Base-by-base conservation (phyloP, 2,797 vertebrate species). In the Nannoperca australis region DNA sequence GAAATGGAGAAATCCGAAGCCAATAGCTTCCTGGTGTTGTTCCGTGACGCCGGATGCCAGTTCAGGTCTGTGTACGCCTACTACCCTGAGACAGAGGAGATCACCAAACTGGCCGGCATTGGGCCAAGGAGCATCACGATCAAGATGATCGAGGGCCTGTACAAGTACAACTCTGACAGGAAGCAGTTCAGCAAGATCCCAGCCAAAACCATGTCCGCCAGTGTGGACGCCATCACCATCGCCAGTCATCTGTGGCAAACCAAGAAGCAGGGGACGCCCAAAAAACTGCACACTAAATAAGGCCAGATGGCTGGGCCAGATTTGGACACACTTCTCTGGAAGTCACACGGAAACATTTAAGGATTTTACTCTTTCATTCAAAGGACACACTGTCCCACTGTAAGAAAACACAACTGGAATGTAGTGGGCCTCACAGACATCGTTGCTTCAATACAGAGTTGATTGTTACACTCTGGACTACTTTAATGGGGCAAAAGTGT, bases 131-230 rank as follows among this genome's bases (percentile, higher is more conserved):
- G 93, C 88, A 97, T 99, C 93, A 96, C 95, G 1, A 94, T 95
- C 88, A 99, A 97, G 93, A 99, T 99, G 98, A 97, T 99, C 18
- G 98, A 99, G 78, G 95, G 96, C 61, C 95, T 99, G 44, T 99
- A 97, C 90, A 99, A 99, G 83, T 99, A 99, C 92, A 99, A 98
- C 92, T 99, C 98, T 1, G 98, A 99, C 92, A 95, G 96, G 90
- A 99, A 99, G 88, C 98, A 99, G 89, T 99, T 99, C 90, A 99
- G 98, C 93, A 94, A 95, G 94, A 99, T 99, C 91, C 98, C 98
- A 69, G 98, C 98, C 84, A 99, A 99, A 94, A 99, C 98, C 71
- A 95, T 99, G 92, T 99, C 98, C 0, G 98, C 98, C 82, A 99
- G 97, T 38, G 97, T 99, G 47, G 98, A 99, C 45, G 98, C 98